Evolutionary conservation across 2,797 vertebrate genomes (phyloP), one percentile per base, ranked within the genome.

Genomic region (Ptychobarbus kaznakovi): DNA sequence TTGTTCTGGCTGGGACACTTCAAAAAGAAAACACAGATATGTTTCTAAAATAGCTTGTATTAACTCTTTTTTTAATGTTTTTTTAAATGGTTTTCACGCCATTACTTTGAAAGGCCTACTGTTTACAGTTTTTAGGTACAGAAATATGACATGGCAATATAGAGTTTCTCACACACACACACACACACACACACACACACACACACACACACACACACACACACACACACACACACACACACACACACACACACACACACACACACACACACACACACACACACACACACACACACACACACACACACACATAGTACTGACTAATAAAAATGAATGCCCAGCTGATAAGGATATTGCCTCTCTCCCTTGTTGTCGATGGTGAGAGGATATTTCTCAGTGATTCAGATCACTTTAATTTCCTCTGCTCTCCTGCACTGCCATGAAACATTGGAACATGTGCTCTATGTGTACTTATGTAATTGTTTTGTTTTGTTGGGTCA

Each of bases 371-470:
- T 28, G 44, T 35, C 28, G 18, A 66, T 56, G 44, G 58, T 42
- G 2, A 56, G 28, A 86, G 66, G 70, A 87, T 87, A 89, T 88
- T 83, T 78, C 80, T 44, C 63, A 42, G 18, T 66, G 83, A 88
- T 88, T 87, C 81, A 25, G 10, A 87, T 88, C 85, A 53, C 78
- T 87, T 74, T 69, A 74, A 88, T 87, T 87, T 90, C 86, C 89
- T 38, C 65, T 18, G 44, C 25, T 69, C 61, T 82, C 40, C 25
- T 42, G 53, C 10, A 25, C 25, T 42, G 10, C n/a, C 32, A 28
- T 4, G 4, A n/a, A 46, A 66, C 25, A 66, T 5, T 49, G 56
- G n/a, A 38, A 6, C 38, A 35, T 80, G 44, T 69, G 81, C 22
- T 7, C 44, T 20, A 6, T 58, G 42, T 65, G 61, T 15, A 28